These are phyloP conservation scores for Doryteuthis pealeii DNA, from an alignment of 1,140 invertebrate species.

Conservation along the genomic window DNA sequence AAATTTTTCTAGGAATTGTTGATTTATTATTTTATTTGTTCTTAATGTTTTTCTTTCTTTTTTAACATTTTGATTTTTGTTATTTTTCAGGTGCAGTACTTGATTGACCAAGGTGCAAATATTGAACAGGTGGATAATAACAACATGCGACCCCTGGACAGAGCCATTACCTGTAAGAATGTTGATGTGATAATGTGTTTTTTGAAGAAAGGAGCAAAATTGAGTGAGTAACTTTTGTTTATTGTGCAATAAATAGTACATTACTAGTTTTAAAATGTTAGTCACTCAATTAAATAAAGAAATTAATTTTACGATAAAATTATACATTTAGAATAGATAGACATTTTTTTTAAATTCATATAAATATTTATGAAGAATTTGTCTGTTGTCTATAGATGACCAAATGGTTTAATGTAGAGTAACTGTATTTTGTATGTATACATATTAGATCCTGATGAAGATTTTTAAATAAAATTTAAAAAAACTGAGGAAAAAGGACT, in stretches of 20 bases:
- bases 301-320: background rate
- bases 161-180: slow-evolving; percentile 89
- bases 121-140: slow-evolving; percentile 92
- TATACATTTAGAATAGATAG: background rate
- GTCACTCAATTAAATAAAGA: background rate
- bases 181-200: slow-evolving; percentile 88
- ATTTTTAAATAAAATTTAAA: too few species aligned
- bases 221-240: slow-evolving; percentile 58
- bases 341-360: too few species aligned
- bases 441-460: too few species aligned
- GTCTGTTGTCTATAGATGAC: too few species aligned
- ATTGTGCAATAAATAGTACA: background rate
- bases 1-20: too few species aligned
- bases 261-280: background rate
- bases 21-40: too few species aligned
- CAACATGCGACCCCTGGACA: slow-evolving; percentile 89
- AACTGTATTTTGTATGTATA: too few species aligned
- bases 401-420: too few species aligned
- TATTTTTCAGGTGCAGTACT: slow-evolving; percentile 65
- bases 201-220: slow-evolving; percentile 88
- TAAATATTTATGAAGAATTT: too few species aligned
- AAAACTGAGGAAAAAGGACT: too few species aligned
- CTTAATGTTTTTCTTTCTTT: too few species aligned
- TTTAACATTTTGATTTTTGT: background rate
- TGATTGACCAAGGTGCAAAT: slow-evolving; percentile 83